Percentiles rank a stretch among this genome's conserved stretches.
These are phyloP conservation scores for Lacanobia oleracea DNA, from an alignment of 2,888 invertebrate genomes.

Conservation along the genomic window DNA sequence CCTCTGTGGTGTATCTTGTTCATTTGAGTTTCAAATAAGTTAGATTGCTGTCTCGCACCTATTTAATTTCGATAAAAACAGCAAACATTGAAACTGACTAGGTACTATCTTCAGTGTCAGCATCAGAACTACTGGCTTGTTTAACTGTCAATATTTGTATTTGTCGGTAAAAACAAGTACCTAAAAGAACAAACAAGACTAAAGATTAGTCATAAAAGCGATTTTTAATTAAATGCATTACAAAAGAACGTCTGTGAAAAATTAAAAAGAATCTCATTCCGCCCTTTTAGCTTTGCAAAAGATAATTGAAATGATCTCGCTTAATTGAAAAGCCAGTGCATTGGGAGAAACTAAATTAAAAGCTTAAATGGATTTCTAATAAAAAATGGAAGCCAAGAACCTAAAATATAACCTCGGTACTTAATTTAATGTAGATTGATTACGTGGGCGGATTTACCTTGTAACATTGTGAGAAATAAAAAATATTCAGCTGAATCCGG, in stretches of 20 bases:
- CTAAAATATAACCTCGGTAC: background rate
- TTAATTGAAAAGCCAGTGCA: background rate
- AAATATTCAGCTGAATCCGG: too few species aligned
- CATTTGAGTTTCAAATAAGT: too few species aligned
- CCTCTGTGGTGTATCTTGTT: too few species aligned
- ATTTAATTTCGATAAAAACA: background rate
- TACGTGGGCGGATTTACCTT: background rate
- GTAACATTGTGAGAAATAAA: background rate
- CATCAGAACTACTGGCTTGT: background rate
- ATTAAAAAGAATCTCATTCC: background rate
- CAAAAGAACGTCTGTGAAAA: too few species aligned
- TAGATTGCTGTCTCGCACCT: too few species aligned
- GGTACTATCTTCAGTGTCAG: background rate
- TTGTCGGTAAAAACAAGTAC: too few species aligned
- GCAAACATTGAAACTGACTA: background rate
- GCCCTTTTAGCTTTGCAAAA: background rate
- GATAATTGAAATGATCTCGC: slow-evolving; percentile 2
- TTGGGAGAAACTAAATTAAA: background rate
- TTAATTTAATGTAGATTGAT: background rate
- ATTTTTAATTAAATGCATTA: background rate
- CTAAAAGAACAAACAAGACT: background rate
- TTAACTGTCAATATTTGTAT: too few species aligned
- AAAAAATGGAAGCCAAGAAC: background rate
- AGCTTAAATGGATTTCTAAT: background rate
- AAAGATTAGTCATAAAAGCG: background rate